Evolutionary conservation across 2,888 invertebrate species (phyloP).

Genomic region (Asteroscopus sphinx): DNA sequence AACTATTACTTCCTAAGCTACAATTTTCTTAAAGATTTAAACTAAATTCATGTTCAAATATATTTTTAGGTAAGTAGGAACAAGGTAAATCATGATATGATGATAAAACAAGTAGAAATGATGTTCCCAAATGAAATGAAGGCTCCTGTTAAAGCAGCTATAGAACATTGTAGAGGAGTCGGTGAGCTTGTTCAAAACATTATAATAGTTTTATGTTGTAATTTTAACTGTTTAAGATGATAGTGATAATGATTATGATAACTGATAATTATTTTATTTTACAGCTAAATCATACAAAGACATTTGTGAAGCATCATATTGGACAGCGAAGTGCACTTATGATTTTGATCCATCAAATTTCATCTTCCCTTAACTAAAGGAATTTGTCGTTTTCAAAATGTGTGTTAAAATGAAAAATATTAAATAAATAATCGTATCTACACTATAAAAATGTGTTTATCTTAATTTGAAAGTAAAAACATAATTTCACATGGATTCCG

Average conservation of each 20-base stretch:
- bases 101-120: conserved; percentile 74
- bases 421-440: conserved; percentile 1
- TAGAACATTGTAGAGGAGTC: conserved; percentile 67
- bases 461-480: background rate
- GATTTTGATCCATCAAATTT: conserved; percentile 69
- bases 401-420: background rate
- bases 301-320: conserved; percentile 67
- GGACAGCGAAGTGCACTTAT: conserved; percentile 73
- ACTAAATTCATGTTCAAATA: background rate
- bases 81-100: conserved; percentile 66
- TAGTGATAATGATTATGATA: too few species aligned
- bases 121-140: conserved; percentile 76
- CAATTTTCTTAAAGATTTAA: background rate
- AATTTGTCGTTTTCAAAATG: background rate
- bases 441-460: background rate
- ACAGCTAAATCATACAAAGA: conserved; percentile 72
- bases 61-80: conserved; percentile 70
- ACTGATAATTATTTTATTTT: conserved; percentile 47
- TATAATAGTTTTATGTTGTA: too few species aligned
- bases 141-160: conserved; percentile 64
- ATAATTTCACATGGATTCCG: too few species aligned
- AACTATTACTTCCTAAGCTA: too few species aligned
- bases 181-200: conserved; percentile 56
- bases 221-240: background rate
- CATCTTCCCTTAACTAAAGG: conserved; percentile 62